Conservation (phyloP, 2,888 invertebrate species). For the Nephrotoma flavescens region DNA sequence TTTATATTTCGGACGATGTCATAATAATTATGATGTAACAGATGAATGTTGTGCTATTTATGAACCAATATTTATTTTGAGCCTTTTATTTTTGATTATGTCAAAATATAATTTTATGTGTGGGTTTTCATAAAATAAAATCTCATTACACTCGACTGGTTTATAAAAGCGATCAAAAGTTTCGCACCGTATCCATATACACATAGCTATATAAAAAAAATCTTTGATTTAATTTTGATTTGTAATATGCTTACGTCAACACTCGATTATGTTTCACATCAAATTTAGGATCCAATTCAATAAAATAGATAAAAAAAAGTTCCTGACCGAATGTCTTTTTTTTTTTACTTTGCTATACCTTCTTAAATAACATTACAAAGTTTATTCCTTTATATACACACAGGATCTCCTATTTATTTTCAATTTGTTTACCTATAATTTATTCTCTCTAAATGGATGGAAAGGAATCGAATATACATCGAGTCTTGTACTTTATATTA, state of each 20-base stretch:
- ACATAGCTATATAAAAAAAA: neutral
- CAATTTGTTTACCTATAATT: neutral
- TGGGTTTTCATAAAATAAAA: neutral
- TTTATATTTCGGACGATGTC: too few species aligned
- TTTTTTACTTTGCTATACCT: neutral
- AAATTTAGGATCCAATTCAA: neutral
- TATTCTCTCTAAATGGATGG: neutral
- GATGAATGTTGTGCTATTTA: too few species aligned
- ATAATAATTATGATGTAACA: too few species aligned
- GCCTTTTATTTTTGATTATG: neutral
- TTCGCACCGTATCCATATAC: neutral
- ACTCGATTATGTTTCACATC: neutral
- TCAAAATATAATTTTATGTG: neutral
- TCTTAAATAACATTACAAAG: neutral
- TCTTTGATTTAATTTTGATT: neutral
- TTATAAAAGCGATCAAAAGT: neutral
- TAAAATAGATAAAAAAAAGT: neutral
- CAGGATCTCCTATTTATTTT: neutral
- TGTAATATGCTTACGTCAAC: neutral
- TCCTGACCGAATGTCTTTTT: neutral
- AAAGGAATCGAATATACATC: neutral
- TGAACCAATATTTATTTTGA: neutral
- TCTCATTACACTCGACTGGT: neutral
- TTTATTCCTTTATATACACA: neutral
- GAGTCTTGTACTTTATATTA: neutral